Evolutionary conservation across 2,113 vertebrate genomes (phyloP), one percentile per base, ranked within the genome.

Genomic region (Diadophis punctatus): DNA sequence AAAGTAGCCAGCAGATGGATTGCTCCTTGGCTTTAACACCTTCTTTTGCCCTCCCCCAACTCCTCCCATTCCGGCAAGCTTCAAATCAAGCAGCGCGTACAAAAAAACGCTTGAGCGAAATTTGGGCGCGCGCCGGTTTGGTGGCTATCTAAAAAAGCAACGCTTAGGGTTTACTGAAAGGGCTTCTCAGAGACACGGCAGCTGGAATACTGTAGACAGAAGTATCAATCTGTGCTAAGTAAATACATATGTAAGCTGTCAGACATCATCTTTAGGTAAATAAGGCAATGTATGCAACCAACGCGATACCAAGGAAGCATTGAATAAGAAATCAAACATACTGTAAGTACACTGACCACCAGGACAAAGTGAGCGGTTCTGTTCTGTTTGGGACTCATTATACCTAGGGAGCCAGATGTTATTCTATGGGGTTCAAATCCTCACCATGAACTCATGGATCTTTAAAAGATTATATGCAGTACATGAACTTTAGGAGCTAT

Each of bases 1-100:
- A 88, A 92, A 85, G 94, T 53, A 93, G 92, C 92, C 92, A 93
- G 90, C 88, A 92, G 95, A 95, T 91, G 94, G 89, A 84, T 88
- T 87, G 88, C 88, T 60, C 16, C 74, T 88, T 93, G 86, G 93
- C 93, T 84, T 84, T 92, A 92, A 12, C 9, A 94, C 86, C 34
- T 90, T 85, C 91, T 11, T 93, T 80, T 93, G 84, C 93, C 86
- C 48, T 93, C 18, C 53, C 1, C 43, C 63, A 92, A 48, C 88
- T 91, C 39, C 48, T 87, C 11, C 93, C 49, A 25, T 2, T 93
- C n/a, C 89, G 91, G 95, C 91, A 90, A 93, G 95, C 92, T 87
- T 96, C 53, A 90, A 95, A 90, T 87, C 68, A 86, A 30, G 48
- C 93, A 90, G 85, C 80, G 95, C 85, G 91, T 91, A 30, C 9